Base-by-base conservation (phyloP, 2,888 invertebrate species). In the Pediacus dermestoides region DNA sequence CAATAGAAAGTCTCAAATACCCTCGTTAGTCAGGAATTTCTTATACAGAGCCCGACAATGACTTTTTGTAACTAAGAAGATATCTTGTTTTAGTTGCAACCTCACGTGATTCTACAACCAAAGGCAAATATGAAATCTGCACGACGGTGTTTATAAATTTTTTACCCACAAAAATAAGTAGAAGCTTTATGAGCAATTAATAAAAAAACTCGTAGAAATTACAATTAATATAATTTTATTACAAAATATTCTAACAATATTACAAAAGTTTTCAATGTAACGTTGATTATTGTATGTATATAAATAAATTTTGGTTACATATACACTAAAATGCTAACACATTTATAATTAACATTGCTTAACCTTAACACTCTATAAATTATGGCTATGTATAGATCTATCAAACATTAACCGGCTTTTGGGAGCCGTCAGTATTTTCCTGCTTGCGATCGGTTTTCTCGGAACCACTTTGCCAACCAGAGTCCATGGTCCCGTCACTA, bases 391-490 rank as follows among this genome's bases (percentile, higher is more conserved):
- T 36, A 27, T 36, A 30, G 15, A 22, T 30, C 21, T 30, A 36
- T 44, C 58, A 66, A 42, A 67, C 62, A 53, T 67, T 65, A 36
- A 66, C 64, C 30, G 65, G 57, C 50, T 61, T 57, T 43, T 61
- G 57, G 11, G 50, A 37, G 22, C 37, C 42, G 30, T 58, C 62
- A 33, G 53, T 50, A 27, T 46, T 53, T 22, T 56, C 56, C 37
- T 58, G 58, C 27, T 53, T 56, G 30, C 56, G 57, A 34, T 66
- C 77, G 39, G 75, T 74, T 60, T 77, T 79, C 44, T 80, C 80
- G 0, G 78, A 78, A 0, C 80, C 81, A 51, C 79, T 81, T 46
- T 82, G 82, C 81, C 82, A 82, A 0, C 81, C 81, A 0, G 81
- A 78, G 49, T 81, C 81, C 72, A 81, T 76, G 0, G 81, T 81